These are phyloP conservation scores for Porites lutea DNA, from an alignment of 64 coral and sea anemone species.

Conservation along the genomic window DNA sequence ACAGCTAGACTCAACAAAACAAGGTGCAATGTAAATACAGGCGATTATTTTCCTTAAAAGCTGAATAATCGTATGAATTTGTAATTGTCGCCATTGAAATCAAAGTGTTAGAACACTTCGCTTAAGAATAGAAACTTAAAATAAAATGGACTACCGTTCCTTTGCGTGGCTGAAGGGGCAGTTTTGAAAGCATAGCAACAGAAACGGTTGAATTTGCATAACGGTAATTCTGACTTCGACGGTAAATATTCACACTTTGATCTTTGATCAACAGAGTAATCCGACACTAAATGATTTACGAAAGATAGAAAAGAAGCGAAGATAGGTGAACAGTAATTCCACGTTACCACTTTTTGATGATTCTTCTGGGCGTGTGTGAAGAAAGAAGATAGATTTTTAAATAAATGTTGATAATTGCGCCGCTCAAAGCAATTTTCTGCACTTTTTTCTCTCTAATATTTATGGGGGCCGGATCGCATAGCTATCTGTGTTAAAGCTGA, in stretches of 20 bases:
- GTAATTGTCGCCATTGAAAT: conserved; percentile 7
- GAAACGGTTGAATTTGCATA: neutral
- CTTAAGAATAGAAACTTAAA: neutral
- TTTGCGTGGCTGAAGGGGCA: neutral
- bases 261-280: neutral
- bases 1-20: conserved; percentile 2
- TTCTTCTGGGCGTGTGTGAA: neutral
- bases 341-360: neutral
- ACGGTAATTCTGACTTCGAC: conserved; percentile 4
- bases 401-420: neutral
- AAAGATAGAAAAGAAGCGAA: neutral
- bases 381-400: neutral
- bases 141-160: neutral
- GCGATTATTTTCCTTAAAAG: conserved; percentile 44
- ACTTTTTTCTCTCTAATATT: neutral
- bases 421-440: neutral
- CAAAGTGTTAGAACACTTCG: conserved; percentile 20
- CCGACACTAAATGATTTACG: neutral
- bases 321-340: neutral
- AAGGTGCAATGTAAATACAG: conserved; percentile 3
- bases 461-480: neutral
- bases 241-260: conserved; percentile 9
- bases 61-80: conserved; percentile 36
- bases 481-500: neutral
- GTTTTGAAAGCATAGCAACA: neutral